Evolutionary conservation across 2,888 invertebrate genomes (phyloP).

Genomic region (Apamea epomidion): DNA sequence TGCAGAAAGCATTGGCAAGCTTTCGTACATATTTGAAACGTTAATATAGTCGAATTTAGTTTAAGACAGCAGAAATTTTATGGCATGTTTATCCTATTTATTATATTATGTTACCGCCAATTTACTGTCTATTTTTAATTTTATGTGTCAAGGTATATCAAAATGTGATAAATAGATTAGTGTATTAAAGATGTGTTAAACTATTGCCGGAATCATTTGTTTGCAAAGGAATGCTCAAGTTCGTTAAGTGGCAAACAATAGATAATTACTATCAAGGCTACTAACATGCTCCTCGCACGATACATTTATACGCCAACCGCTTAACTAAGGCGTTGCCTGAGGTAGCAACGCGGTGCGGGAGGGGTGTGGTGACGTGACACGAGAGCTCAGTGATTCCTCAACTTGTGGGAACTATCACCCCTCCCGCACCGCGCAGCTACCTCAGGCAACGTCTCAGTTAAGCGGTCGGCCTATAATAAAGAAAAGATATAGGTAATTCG

Average conservation of each 20-base stretch:
- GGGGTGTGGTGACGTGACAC: too few species aligned
- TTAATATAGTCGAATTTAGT: slow-evolving; percentile 25
- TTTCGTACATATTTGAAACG: slow-evolving; percentile 30
- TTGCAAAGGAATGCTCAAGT: slow-evolving; percentile 5
- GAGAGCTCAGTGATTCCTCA: too few species aligned
- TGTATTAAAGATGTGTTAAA: slow-evolving; percentile 22
- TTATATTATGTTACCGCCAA: slow-evolving; percentile 18
- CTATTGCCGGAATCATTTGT: slow-evolving; percentile 22
- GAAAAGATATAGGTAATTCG: slow-evolving; percentile 6
- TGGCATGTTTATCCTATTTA: slow-evolving; percentile 3
- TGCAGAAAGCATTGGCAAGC: too few species aligned
- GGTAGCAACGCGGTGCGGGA: too few species aligned
- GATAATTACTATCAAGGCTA: slow-evolving; percentile 24
- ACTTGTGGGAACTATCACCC: too few species aligned
- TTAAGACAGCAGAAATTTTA: slow-evolving; percentile 17
- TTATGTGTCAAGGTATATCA: slow-evolving; percentile 31
- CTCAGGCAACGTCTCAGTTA: too few species aligned
- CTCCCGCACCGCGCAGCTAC: too few species aligned
- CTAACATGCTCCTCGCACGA: slow-evolving; percentile 1
- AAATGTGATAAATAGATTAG: slow-evolving; percentile 54
- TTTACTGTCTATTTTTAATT: slow-evolving; percentile 33
- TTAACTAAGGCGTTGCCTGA: too few species aligned
- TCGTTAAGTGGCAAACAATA: slow-evolving; percentile 15
- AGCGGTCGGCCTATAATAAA: not conserved
- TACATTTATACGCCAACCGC: not conserved